Evolutionary conservation across 2,797 vertebrate genomes (phyloP), one percentile per base, ranked within the genome.

Genomic region (Eulemur coronatus): DNA sequence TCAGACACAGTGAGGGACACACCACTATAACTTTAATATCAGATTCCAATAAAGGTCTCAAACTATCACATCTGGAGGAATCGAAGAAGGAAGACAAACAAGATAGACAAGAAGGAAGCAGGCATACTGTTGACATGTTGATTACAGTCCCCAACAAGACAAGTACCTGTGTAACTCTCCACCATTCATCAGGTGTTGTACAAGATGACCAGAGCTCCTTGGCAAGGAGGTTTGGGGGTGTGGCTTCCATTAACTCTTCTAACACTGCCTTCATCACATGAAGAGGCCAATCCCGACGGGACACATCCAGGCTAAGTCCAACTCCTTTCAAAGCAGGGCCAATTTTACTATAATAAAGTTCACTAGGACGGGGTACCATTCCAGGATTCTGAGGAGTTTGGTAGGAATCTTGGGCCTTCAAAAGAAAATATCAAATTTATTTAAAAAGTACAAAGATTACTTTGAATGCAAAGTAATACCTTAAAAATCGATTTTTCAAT

Each of bases 181-280:
- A 99, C 99, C 99, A 99, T 84, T 99, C 99, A 86, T 99, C 99
- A 9, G 99, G 99, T 0, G 99, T 99, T 78, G 99, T 99, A 85
- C 99, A 99, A 0, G 99, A 99, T 33, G 99, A 99, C 99, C 99
- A 99, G n/a, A 99, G 99, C 97, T 99, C 99, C 98, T 99, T 99
- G n/a, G 99, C 99, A 1, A 99, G 98, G 79, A 99, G 99, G 96
- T 99, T 99, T 0, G 99, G 99, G 5, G 99, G 99, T 0, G 99
- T 99, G 26, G 99, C 98, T 96, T 99, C 99, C 99, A 99, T 99
- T 73, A 99, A 97, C 76, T 99, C 99, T 89, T 99, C 99, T 86
- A 99, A 98, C 89, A 99, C 99, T 13, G 99, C 99, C 97, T 99
- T 99, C 99, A 99, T 99, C 46, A 99, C 99, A 9, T 99, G 99